Conservation (phyloP, 2,797 vertebrate genomes). For the Dendrocincla fuliginosa region DNA sequence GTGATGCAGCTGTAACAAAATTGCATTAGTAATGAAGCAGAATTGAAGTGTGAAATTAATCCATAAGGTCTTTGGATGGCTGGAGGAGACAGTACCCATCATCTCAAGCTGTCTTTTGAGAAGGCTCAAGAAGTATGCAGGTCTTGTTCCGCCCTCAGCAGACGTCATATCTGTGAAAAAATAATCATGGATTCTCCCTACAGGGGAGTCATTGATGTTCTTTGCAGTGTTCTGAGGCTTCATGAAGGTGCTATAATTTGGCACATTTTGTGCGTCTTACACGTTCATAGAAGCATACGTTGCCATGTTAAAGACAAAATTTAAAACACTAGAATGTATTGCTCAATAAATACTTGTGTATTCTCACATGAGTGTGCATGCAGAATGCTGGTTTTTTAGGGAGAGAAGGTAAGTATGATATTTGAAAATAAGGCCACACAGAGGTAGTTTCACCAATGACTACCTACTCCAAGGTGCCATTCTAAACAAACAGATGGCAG, state of each 20-base stretch:
- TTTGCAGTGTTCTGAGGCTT: neutral
- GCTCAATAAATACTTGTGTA: neutral
- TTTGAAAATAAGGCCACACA: neutral
- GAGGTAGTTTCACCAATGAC: neutral
- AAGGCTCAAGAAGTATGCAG: neutral
- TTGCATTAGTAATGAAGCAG: neutral
- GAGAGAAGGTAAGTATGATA: neutral
- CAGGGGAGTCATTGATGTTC: neutral
- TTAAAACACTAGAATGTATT: neutral
- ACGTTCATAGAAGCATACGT: neutral
- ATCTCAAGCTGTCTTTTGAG: neutral
- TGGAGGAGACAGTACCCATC: neutral
- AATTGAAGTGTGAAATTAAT: neutral
- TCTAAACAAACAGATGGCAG: neutral
- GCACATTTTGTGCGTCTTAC: neutral
- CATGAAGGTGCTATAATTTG: neutral
- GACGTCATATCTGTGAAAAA: neutral
- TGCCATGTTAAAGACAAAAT: neutral
- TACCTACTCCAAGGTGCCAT: neutral
- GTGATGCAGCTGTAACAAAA: neutral
- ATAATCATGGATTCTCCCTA: neutral
- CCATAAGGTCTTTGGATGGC: neutral
- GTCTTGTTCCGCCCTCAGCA: neutral
- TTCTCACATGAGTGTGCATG: fast-evolving
- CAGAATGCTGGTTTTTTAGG: neutral